Conservation (phyloP, 2,113 vertebrate genomes). For the Scytalopus superciliaris region DNA sequence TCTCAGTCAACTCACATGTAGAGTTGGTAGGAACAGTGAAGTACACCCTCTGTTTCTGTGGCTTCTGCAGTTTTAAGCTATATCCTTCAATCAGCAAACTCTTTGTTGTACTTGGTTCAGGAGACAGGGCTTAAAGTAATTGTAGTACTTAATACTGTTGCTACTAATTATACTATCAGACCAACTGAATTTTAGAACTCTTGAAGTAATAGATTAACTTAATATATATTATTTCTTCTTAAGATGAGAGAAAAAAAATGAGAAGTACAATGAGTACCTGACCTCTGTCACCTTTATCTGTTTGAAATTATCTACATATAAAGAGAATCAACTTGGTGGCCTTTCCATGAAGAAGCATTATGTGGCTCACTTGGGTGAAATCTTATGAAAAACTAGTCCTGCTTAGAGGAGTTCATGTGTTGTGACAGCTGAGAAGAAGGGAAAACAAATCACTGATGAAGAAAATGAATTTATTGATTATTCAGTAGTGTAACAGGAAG, state of each 20-base stretch:
- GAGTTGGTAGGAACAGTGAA: background rate
- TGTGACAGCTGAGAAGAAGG: background rate
- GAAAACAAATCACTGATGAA: background rate
- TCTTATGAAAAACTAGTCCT: background rate
- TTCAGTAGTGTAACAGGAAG: background rate
- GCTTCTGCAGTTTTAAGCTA: background rate
- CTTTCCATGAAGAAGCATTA: background rate
- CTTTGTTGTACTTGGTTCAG: background rate
- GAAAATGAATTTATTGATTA: conserved; percentile 31
- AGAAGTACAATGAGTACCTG: background rate
- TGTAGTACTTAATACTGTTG: background rate
- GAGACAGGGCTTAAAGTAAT: background rate
- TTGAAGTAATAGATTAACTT: background rate
- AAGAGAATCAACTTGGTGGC: background rate
- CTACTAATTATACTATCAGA: background rate
- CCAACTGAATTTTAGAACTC: background rate
- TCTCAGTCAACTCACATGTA: background rate
- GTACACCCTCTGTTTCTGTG: background rate
- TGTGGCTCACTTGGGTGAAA: background rate
- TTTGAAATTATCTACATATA: background rate
- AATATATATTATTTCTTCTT: background rate
- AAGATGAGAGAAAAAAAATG: background rate
- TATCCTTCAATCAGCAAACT: background rate
- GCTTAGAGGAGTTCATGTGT: background rate
- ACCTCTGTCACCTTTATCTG: background rate